These are phyloP conservation scores for Armadillidium nasatum DNA, from an alignment of 1,140 invertebrate genomes.

Conservation along the genomic window DNA sequence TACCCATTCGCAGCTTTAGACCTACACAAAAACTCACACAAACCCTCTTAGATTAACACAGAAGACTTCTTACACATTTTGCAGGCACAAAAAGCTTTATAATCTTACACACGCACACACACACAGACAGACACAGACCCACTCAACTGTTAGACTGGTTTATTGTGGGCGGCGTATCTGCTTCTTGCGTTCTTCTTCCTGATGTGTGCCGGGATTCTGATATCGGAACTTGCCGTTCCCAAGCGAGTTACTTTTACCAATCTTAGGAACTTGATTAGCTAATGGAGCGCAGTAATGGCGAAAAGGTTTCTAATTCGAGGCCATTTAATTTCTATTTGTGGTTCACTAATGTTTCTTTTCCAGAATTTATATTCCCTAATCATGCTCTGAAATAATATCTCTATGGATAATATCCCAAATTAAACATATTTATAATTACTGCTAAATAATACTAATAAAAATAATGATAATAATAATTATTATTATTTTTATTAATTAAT, in stretches of 20 bases:
- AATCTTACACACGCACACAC: too few species aligned
- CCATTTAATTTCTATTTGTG: constrained; percentile 9
- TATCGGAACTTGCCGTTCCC: background rate
- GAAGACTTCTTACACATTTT: too few species aligned
- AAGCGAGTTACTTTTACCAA: constrained; percentile 10
- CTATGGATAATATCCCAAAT: background rate
- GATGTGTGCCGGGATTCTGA: background rate
- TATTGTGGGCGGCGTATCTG: background rate
- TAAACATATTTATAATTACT: background rate
- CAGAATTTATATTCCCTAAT: constrained; percentile 5
- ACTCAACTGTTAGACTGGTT: background rate
- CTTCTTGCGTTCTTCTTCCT: background rate
- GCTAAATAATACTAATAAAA: background rate
- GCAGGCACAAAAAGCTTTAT: too few species aligned
- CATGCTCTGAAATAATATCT: constrained; percentile 8
- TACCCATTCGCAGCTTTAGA: too few species aligned
- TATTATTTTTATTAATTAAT: too few species aligned
- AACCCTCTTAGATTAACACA: too few species aligned
- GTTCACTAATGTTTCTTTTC: background rate
- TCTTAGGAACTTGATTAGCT: constrained; percentile 5
- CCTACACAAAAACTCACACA: too few species aligned
- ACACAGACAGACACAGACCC: too few species aligned
- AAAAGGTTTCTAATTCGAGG: constrained; percentile 3
- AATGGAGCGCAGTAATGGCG: constrained; percentile 4
- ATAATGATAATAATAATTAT: too few species aligned